phyloP scores from a whole-genome alignment of 2,888 invertebrate species.

The Amphipoea oculea region DNA sequence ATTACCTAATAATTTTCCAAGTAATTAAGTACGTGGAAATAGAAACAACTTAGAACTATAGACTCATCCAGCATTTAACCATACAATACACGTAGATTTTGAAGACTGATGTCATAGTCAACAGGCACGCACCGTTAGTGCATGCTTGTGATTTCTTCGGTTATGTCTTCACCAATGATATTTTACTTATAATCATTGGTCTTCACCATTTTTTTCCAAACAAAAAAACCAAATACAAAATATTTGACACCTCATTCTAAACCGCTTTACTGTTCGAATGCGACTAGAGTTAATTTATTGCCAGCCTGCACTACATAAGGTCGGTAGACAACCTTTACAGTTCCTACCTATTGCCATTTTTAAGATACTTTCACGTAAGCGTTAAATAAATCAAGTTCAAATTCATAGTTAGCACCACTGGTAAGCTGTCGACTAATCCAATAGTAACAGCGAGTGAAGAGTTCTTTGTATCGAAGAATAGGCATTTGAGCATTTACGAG shows the following conservation, averaged over 20 bases:
- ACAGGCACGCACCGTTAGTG: neutral
- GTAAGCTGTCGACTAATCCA: conserved; percentile 32
- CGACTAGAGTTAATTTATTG: too few species aligned
- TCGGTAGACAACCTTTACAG: too few species aligned
- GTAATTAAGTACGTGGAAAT: neutral
- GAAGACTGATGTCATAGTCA: neutral
- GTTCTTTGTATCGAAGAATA: conserved; percentile 54
- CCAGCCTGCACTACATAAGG: too few species aligned
- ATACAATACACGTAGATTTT: too few species aligned
- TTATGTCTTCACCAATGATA: neutral
- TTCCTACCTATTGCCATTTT: neutral
- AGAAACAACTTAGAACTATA: neutral
- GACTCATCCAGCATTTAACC: neutral
- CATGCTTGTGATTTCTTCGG: neutral
- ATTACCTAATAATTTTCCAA: neutral
- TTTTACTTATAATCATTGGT: too few species aligned
- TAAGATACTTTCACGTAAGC: neutral
- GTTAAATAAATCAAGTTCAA: too few species aligned
- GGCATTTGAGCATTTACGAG: conserved; percentile 54
- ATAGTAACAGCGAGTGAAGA: conserved; percentile 26
- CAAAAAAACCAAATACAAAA: neutral
- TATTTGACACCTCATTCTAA: too few species aligned
- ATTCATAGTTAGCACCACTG: neutral
- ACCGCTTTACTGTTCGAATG: too few species aligned
- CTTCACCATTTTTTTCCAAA: neutral